Base-by-base conservation (phyloP, 1,140 invertebrate genomes). In the Anadara kagoshimensis region DNA sequence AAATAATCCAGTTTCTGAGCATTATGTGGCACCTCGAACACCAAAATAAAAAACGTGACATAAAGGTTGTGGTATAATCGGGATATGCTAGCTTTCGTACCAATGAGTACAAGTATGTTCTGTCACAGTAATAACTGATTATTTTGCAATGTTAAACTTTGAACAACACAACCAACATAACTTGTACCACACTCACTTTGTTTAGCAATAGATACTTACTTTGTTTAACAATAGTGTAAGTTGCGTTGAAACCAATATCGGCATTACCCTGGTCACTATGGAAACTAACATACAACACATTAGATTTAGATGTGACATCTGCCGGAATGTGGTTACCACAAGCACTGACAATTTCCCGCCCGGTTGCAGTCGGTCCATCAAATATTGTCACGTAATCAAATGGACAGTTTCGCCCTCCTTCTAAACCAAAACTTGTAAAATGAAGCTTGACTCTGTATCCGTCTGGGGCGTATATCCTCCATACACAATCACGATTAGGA, bases 241-340 rank as follows among this genome's bases (percentile, higher is more conserved):
- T 51, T 51, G 49, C 49, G 4, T 18, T 51, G 20, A 18, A 18
- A 51, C 49, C 49, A 51, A 22, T 51, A 18, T 51, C 49, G 10
- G 16, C 2, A 51, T 2, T 3, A 18, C 49, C 4, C 10, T 51
- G 49, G 10, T 51, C 16, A 22, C 1, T 4, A 12, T 24, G 53
- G 10, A 56, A 56, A 24, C 53, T 18, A 24, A 18, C 11, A 14
- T 26, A 67, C 64, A 67, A 54, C n/a, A 24, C 44, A 24, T 73
- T 73, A 8, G 62, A 44, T 45, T 73, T 73, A 20, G 62, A 66
- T 2, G 58, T 20, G 12, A 51, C 44, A 22, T 64, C 62, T 43
- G 53, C 24, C 10, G 70, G 70, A 8, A 58, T 63, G 10, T 54
- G 45, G 45, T 65, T 73, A 5, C 70, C 70, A 58, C 70, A 73